These are phyloP conservation scores for Melitaea athalia DNA, from an alignment of 2,888 invertebrate genomes.

Conservation along the genomic window DNA sequence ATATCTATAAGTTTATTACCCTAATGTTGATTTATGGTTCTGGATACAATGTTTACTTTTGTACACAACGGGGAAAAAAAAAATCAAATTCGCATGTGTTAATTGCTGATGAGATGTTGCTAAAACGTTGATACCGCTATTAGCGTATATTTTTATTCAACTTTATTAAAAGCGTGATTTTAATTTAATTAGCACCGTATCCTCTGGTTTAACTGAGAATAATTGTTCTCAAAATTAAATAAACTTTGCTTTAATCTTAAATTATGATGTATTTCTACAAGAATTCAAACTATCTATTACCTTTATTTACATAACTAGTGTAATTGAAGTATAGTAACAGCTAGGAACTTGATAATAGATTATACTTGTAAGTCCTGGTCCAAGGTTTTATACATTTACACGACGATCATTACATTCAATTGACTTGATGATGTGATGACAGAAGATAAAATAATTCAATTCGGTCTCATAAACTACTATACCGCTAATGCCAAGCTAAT, in stretches of 20 bases:
- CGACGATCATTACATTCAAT: slow-evolving; percentile 42
- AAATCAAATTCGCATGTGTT: neutral
- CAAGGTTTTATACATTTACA: slow-evolving; percentile 41
- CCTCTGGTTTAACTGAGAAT: neutral
- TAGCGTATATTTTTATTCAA: neutral
- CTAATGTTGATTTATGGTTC: slow-evolving; percentile 19
- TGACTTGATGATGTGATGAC: slow-evolving; percentile 37
- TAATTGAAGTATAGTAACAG: slow-evolving; percentile 31
- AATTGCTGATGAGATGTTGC: neutral
- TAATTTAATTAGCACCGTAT: neutral
- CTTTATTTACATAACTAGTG: slow-evolving; percentile 19
- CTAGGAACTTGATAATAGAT: slow-evolving; percentile 31
- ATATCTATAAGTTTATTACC: slow-evolving; percentile 9
- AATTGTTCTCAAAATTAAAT: too few relatives aligned
- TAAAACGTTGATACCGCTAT: slow-evolving; percentile 3
- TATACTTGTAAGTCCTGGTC: slow-evolving; percentile 29
- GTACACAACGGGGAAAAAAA: neutral
- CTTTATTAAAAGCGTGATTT: neutral
- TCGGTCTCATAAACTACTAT: slow-evolving; percentile 20
- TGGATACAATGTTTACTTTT: slow-evolving; percentile 5
- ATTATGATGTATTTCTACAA: neutral
- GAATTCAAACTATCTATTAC: slow-evolving; percentile 12
- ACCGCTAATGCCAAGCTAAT: neutral
- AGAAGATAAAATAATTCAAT: slow-evolving; percentile 31
- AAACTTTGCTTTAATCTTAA: neutral